These are phyloP conservation scores for Apamea crenata DNA, from an alignment of 2,888 invertebrate species.

Conservation along the genomic window DNA sequence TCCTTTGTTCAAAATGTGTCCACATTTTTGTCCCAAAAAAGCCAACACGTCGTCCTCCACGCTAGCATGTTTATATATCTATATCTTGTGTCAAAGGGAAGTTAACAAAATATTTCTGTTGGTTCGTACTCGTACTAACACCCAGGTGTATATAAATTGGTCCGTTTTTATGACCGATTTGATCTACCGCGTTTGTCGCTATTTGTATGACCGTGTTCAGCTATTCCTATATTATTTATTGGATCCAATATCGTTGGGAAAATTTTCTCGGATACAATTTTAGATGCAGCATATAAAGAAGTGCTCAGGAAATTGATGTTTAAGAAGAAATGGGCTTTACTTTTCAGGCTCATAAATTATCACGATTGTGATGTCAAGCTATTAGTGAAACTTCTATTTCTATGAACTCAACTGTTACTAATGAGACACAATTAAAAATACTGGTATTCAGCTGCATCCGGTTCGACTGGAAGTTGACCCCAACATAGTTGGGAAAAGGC, in stretches of 20 bases:
- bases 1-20: background rate
- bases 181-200: background rate
- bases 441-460: no score
- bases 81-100: no score
- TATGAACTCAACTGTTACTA: no score
- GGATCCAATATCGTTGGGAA: background rate
- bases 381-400: background rate
- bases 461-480: no score
- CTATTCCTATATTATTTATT: slow-evolving; percentile 20
- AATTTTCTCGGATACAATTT: background rate
- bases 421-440: no score
- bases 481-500: no score
- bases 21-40: background rate
- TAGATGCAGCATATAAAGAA: background rate
- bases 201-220: background rate
- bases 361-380: background rate
- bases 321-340: no score
- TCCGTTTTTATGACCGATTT: slow-evolving; percentile 4
- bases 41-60: background rate
- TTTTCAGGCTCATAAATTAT: background rate
- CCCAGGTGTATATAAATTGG: slow-evolving; percentile 17
- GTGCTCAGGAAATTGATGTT: background rate
- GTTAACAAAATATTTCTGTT: background rate
- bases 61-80: no score
- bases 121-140: background rate